A percentile compares a stretch with the other conserved stretches of the same genome.
Conservation (phyloP, 2,888 invertebrate species). For the Phanerotoma sp. region DNA sequence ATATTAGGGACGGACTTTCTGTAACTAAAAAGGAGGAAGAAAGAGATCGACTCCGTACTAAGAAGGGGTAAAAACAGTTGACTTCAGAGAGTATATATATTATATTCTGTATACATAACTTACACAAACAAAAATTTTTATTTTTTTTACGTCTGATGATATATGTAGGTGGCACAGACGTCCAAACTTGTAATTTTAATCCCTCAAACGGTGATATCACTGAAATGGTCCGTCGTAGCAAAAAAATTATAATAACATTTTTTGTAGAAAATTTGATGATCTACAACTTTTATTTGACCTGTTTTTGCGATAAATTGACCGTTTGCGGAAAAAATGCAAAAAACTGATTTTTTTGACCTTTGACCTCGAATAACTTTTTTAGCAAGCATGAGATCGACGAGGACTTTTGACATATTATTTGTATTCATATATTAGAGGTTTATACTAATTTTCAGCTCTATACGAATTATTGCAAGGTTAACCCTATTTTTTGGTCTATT, state of each 20-base stretch:
- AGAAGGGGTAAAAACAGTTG: no score
- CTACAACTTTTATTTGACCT: no score
- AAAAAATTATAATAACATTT: slow-evolving; percentile 16
- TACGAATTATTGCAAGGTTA: no score
- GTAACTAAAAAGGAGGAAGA: no score
- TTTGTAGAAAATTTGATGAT: background rate
- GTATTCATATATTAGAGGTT: background rate
- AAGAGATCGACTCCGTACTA: no score
- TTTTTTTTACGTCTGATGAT: no score
- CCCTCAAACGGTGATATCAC: background rate
- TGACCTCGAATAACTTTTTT: background rate
- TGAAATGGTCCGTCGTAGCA: slow-evolving; percentile 4
- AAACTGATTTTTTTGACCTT: background rate
- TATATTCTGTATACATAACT: no score
- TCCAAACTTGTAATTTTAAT: no score
- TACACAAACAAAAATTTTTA: no score
- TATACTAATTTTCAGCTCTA: no score
- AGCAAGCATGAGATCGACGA: background rate
- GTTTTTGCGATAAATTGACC: slow-evolving; percentile 2
- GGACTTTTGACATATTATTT: slow-evolving; percentile 2
- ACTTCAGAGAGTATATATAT: no score
- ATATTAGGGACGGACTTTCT: background rate
- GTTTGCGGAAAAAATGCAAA: slow-evolving; percentile 3
- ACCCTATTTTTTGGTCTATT: no score
- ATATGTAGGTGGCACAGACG: background rate